Evolutionary conservation across 2,113 vertebrate genomes (phyloP), one percentile per base, ranked within the genome.

Genomic region (Neomonachus schauinslandi): DNA sequence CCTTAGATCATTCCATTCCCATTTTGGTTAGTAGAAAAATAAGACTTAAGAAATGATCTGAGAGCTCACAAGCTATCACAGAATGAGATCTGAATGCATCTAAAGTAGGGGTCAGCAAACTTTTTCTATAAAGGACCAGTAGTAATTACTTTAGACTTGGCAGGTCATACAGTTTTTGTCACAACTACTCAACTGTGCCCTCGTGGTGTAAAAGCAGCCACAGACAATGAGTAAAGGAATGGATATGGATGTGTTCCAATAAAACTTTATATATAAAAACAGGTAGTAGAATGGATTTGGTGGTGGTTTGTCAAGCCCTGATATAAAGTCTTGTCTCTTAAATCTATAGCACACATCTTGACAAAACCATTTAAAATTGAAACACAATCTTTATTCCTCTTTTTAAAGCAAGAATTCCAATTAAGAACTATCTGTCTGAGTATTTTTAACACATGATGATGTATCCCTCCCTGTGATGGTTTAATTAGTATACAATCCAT

Each of bases 401-500:
- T 95, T 88, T 93, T 39, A 89, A 84, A 96, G 69, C 28, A 94
- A 87, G 79, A 86, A 97, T 65, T 67, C 55, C 92, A 94, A 84
- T 88, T 94, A 95, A 95, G 82, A 96, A 79, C 26, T 33, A 31
- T 87, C 94, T 90, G 51, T 79, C 93, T 86, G 31, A 84, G 76
- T 94, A 96, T 92, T 97, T 96, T 97, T 95, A 95, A 91, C 72
- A 92, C 77, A 80, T 33, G 46, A 82, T 81, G 83, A 94, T 86
- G 22, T 65, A 82, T 93, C 51, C 33, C 31, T 92, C 59, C 74
- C 84, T 69, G 55, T 96, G 89, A 94, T 18, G 31, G 46, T 74
- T 98, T 97, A 93, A 98, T 97, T 98, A 97, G 77, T 92, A 94
- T 72, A 97, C 59, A 97, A 89, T 97, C 93, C 88, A 94, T 6